Evolutionary conservation across 2,113 vertebrate species (phyloP), one percentile per base, ranked within the genome.

Genomic region (Diphyllodes magnificus): DNA sequence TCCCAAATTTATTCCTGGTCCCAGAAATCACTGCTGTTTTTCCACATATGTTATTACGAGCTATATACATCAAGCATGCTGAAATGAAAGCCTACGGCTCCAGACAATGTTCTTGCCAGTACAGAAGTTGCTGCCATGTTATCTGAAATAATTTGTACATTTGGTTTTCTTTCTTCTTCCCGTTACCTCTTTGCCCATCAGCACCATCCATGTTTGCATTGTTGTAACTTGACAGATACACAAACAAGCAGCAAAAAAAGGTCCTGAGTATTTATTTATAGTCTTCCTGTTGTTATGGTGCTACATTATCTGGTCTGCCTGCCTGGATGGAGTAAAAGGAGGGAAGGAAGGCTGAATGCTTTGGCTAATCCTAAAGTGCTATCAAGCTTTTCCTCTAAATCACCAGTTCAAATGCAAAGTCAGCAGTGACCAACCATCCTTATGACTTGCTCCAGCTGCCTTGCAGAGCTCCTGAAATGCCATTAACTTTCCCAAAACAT

Each of bases 1-100:
- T 93, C 90, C 71, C 75, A 86, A 91, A 86, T 94, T 90, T 88
- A 80, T 94, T 93, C 85, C 78, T 84, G 77, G 66, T 54, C 75
- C 42, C 76, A 95, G 93, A 91, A 91, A 95, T 88, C 85, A 80
- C 54, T 77, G 93, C 71, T 59, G 59, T 85, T 82, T 83, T 91
- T 78, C 87, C 54, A 94, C 42, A 82, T 87, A 91, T 24, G 42
- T 82, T 95, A 73, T 80, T 90, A 88, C 0, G 1, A 94, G 47
- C 61, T 88, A 63, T 63, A 82, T 50, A 70, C 24, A 57, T 82
- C 35, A 82, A 54, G 39, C 56, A 76, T 50, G 61, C 70, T 77
- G 84, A 96, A 94, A 91, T 54, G 75, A 92, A 93, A 95, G 87
- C 79, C 59, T 80, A 47, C 5, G 12, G 66, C 68, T 90, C 59